Evolutionary conservation across 2,888 invertebrate species (phyloP), one percentile per base, ranked within the genome.

Genomic region (Melanargia galathea): DNA sequence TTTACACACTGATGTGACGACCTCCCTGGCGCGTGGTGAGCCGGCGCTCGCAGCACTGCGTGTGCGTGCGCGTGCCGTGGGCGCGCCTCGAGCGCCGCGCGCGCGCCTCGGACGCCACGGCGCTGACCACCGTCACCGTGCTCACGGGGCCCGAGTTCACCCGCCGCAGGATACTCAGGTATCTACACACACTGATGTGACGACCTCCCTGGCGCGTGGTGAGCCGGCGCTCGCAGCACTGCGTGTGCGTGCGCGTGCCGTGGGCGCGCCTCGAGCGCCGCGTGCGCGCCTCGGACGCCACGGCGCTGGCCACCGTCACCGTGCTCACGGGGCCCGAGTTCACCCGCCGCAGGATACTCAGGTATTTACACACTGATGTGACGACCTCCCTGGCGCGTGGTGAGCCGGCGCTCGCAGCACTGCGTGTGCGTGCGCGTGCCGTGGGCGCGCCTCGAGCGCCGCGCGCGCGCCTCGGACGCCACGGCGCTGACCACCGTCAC

Each of bases 131-230:
- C 11, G 64, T 90, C 76, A 80, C 80, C 35, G 80, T 85, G 57
- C 82, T 90, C 69, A 81, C 86, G 11, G 89, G 88, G 35, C 77
- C 83, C 0, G 88, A 89, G 74, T 40, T 70, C 70, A 86, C 86
- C 0, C 62, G 89, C 0, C 75, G 82, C 5, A 74, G 89, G 76
- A 87, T 90, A 79, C 81, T 89, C 51, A 83, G 78, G 89, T 87
- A 18, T 2, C 16, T 22, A 10, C 11, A 35, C 2, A 35, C 3
- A 4, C 24, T 2, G 24, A 26, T 2, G 3, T 26, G 24, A 5
- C 24, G 24, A 5, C 3, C 3, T n/a, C 24, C 2, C 24, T 5
- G 24, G 24, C 24, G 24, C 24, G 24, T 26, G 24, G 24, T 26
- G 24, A 5, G 3, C 3, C 24, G 68, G 0, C 76, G 68, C 51